These are phyloP conservation scores for Macquaria australasica DNA, from an alignment of 2,113 vertebrate species.

Conservation along the genomic window DNA sequence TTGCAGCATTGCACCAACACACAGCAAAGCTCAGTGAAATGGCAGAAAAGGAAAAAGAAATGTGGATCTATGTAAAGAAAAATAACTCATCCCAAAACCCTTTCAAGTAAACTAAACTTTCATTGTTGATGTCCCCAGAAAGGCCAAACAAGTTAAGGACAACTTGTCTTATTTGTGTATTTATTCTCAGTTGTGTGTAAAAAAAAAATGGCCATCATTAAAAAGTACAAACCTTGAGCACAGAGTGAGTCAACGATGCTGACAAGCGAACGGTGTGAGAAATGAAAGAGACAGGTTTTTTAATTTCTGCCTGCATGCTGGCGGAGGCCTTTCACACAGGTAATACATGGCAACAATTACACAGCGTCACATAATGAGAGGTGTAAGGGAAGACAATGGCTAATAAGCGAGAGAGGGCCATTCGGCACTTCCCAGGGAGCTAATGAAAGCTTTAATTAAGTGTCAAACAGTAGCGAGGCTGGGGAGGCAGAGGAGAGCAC, in stretches of 20 bases:
- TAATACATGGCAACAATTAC: conserved; percentile 77
- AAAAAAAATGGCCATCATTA: conserved; percentile 14
- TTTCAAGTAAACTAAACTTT: not conserved
- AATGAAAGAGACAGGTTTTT: conserved; percentile 37
- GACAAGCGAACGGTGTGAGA: conserved; percentile 14
- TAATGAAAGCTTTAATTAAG: conserved; percentile 85
- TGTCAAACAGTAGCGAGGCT: conserved; percentile 73
- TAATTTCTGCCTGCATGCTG: conserved; percentile 50
- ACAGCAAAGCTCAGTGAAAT: conserved; percentile 14
- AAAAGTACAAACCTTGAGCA: conserved; percentile 15
- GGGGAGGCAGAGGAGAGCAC: conserved; percentile 34
- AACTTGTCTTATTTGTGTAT: not conserved
- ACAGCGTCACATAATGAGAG: conserved; percentile 74
- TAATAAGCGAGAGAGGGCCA: conserved; percentile 71
- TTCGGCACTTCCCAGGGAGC: conserved; percentile 75
- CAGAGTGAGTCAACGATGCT: conserved; percentile 2
- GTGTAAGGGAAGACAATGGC: conserved; percentile 64
- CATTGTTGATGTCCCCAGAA: not conserved
- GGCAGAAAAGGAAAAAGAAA: not conserved
- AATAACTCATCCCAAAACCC: not conserved
- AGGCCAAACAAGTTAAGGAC: not conserved
- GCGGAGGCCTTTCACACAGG: conserved; percentile 63
- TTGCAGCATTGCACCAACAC: conserved; percentile 35
- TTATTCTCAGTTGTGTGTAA: not conserved
- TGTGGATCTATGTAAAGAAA: not conserved